Evolutionary conservation across 2,113 vertebrate species (phyloP).

Genomic region (Leiothrix lutea): DNA sequence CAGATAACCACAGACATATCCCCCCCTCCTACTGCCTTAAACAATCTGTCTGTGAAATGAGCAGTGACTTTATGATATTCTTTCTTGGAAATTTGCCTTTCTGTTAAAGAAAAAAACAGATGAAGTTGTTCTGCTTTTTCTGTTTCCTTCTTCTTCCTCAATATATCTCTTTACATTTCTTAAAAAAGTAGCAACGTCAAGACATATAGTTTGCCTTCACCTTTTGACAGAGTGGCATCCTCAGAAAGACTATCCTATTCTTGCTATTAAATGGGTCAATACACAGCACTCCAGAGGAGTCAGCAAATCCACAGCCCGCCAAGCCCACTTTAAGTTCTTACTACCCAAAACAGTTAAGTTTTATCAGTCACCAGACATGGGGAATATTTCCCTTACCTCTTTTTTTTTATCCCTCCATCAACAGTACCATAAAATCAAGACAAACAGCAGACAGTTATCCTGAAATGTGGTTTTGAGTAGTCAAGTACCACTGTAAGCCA

Average conservation of each 20-base stretch:
- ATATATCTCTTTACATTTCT: not conserved
- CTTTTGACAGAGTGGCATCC: not conserved
- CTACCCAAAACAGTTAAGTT: not conserved
- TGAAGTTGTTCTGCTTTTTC: not conserved
- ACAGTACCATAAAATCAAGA: not conserved
- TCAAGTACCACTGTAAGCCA: not conserved
- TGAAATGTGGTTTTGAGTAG: not conserved
- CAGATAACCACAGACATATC: not conserved
- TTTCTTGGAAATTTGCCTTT: not conserved
- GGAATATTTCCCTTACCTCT: not conserved
- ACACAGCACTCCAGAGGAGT: not conserved
- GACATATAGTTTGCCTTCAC: not conserved
- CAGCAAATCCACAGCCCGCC: not conserved
- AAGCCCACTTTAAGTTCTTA: not conserved
- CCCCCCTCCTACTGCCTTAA: not conserved
- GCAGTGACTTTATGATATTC: not conserved
- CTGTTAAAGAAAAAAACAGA: not conserved
- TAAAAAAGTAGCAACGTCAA: not conserved
- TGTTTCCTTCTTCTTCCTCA: not conserved
- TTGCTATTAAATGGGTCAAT: not conserved
- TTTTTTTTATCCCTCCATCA: not conserved
- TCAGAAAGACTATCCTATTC: not conserved
- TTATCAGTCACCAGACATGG: not conserved
- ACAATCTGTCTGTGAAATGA: not conserved
- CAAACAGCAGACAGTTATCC: not conserved